These are phyloP conservation scores for Mellivora capensis DNA, from an alignment of 2,113 vertebrate genomes.

Conservation along the genomic window DNA sequence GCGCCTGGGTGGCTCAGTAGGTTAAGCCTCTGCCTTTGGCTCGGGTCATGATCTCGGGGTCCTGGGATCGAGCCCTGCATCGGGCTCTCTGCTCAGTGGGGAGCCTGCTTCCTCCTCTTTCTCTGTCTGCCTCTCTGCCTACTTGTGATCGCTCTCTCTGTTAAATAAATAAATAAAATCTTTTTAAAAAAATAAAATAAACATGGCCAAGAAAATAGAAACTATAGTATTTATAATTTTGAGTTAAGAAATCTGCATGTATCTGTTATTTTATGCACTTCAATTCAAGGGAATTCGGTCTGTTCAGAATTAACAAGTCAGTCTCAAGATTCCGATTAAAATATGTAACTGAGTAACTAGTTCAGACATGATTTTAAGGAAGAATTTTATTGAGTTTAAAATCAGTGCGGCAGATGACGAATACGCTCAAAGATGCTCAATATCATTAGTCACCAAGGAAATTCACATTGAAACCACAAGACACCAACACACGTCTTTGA, in stretches of 20 bases:
- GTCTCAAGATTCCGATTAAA: constrained; percentile 4
- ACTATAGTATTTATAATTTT: background rate
- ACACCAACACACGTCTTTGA: background rate
- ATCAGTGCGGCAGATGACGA: background rate
- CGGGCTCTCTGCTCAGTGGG: too few relatives aligned
- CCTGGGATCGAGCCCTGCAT: too few relatives aligned
- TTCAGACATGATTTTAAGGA: background rate
- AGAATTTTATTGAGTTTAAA: constrained; percentile 37
- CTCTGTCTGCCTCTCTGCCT: too few relatives aligned
- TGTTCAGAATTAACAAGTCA: background rate
- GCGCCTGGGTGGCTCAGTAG: too few relatives aligned
- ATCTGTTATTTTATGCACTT: background rate
- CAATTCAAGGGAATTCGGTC: background rate
- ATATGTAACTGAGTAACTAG: background rate
- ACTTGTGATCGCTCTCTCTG: too few relatives aligned
- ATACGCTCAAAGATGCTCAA: background rate
- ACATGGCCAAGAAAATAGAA: constrained; percentile 24
- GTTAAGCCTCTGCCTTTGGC: too few relatives aligned
- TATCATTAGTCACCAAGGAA: background rate
- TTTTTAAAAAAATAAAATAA: background rate
- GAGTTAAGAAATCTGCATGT: background rate
- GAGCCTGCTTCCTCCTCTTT: too few relatives aligned
- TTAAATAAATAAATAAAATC: too few relatives aligned
- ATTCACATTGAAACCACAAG: background rate
- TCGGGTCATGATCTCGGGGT: too few relatives aligned